phyloP scores from a whole-genome alignment of 2,888 invertebrate genomes.

The Phania funesta region DNA sequence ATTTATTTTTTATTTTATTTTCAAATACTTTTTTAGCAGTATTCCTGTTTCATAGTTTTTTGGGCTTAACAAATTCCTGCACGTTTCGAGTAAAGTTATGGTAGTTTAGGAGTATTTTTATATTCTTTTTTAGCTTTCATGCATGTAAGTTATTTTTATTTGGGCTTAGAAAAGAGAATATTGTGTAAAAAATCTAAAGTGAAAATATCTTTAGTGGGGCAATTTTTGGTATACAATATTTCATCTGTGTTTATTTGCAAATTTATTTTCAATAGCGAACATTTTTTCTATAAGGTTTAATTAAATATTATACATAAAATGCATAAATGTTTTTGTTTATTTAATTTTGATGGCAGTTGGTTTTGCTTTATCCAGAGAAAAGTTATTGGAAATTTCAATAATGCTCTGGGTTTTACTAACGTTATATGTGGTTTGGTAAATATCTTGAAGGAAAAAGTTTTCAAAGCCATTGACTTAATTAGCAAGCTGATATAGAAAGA shows the following conservation, averaged over 20 bases:
- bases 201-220: not conserved
- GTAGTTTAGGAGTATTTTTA: constrained; percentile 16
- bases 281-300: constrained; percentile 7
- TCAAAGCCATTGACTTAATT: too few relatives aligned
- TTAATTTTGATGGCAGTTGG: too few relatives aligned
- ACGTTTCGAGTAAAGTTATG: constrained; percentile 7
- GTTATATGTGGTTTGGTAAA: too few relatives aligned
- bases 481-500: too few relatives aligned
- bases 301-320: too few relatives aligned
- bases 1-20: constrained; percentile 6
- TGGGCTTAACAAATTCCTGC: constrained; percentile 1
- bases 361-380: too few relatives aligned
- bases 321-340: too few relatives aligned
- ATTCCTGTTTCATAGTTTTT: not conserved
- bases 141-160: not conserved
- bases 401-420: too few relatives aligned
- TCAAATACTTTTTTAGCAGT: constrained; percentile 1
- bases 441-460: too few relatives aligned
- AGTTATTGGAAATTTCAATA: too few relatives aligned
- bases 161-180: constrained; percentile 10
- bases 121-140: not conserved
- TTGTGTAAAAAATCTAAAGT: constrained; percentile 12
- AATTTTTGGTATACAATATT: not conserved
- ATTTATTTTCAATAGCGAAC: not conserved
- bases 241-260: not conserved